Evolutionary conservation across 35 echinoderm and acorn worm species (phyloP).

Genomic region (Patiria miniata): DNA sequence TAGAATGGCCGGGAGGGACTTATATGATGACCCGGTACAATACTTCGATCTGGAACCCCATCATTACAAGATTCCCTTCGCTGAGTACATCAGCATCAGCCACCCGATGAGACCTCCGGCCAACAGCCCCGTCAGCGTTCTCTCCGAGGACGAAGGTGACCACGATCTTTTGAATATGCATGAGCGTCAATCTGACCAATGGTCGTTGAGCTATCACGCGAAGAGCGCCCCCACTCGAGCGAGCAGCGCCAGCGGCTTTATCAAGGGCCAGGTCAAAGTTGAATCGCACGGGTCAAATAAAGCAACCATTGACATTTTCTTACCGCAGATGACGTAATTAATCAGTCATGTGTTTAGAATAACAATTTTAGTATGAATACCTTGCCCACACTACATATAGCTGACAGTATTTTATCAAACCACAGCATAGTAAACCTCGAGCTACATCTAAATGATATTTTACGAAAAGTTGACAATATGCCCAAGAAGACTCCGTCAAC

Average conservation of each 20-base stretch:
- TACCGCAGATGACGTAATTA: conserved; percentile 3
- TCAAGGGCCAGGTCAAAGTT: neutral
- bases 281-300: neutral
- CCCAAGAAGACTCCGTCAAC: no score
- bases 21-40: neutral
- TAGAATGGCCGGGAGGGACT: neutral
- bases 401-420: no score
- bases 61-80: neutral
- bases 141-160: conserved; percentile 27
- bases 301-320: conserved; percentile 1
- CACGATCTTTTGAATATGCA: neutral
- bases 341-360: no score
- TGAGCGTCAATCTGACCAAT: neutral
- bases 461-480: no score
- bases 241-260: neutral
- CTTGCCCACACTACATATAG: no score
- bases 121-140: conserved; percentile 35
- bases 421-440: no score
- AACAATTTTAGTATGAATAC: no score
- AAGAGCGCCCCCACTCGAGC: neutral
- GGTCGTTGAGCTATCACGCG: conserved; percentile 12
- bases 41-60: no score
- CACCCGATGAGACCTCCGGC: conserved; percentile 32
- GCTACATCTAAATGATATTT: no score
- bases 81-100: neutral